Evolutionary conservation across 1,140 invertebrate genomes (phyloP).

Genomic region (Magallana angulata): DNA sequence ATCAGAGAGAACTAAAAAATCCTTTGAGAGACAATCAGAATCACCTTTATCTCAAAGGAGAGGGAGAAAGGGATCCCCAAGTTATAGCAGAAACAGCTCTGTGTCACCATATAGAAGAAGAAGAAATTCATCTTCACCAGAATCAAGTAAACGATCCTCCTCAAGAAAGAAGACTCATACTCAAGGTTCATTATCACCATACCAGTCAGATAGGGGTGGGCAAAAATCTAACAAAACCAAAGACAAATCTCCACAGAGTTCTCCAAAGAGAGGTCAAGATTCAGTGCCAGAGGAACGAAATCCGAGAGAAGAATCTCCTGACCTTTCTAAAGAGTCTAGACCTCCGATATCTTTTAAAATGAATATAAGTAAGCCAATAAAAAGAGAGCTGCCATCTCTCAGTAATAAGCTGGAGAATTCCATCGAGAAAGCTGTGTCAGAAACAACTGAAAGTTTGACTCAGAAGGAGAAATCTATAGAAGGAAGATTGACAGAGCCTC

Average conservation of each 20-base stretch:
- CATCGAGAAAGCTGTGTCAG: background rate
- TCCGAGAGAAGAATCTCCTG: background rate
- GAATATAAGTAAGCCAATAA: background rate
- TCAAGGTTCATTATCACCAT: background rate
- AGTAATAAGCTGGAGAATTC: conserved; percentile 10
- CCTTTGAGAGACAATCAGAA: background rate
- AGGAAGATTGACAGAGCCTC: background rate
- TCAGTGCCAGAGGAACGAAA: background rate
- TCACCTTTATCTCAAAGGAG: background rate
- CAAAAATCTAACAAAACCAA: conserved; percentile 2
- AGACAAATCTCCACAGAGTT: conserved; percentile 5
- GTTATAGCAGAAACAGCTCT: background rate
- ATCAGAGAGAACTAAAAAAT: background rate
- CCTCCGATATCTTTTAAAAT: conserved; percentile 8
- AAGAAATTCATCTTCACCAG: background rate
- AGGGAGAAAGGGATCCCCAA: background rate
- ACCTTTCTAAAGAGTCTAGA: conserved; percentile 2
- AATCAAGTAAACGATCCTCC: background rate
- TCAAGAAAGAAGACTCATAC: background rate
- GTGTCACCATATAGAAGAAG: conserved; percentile 43
- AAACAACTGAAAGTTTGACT: background rate
- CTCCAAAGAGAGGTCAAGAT: background rate
- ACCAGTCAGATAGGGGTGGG: background rate
- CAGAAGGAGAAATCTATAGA: background rate
- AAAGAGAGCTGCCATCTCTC: background rate